Base-by-base conservation (phyloP, 2,888 invertebrate species). In the Tiliacea aurago region DNA sequence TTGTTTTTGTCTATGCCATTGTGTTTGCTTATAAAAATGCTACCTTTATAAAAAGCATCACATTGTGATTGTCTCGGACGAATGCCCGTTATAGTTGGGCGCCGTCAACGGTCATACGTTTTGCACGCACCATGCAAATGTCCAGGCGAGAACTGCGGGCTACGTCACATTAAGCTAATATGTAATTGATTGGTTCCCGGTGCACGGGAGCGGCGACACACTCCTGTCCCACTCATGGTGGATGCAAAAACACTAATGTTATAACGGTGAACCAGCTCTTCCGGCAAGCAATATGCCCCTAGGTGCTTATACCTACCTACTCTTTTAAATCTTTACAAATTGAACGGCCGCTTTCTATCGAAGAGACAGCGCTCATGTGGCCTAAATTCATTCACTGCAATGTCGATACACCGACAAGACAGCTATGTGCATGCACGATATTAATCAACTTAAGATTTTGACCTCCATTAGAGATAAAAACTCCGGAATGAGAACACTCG, bases 81-180 rank as follows among this genome's bases (percentile, higher is more conserved):
- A 84, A 85, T 81, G 84, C 80, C 93, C 93, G 92, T 94, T 93
- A 92, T 86, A 87, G 88, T 79, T 87, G 82, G 88, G 85, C 87
- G 88, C 88, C 88, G 87, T 90, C 88, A 86, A 88, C 87, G 84
- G 88, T 88, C 86, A 84, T 84, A 85, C 88, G 85, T 91, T 85
- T 90, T 90, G 90, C 88, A 88, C 88, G 88, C 86, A 92, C 91
- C 91, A 91, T 93, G 93, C 93, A 94, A 94, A 94, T 93, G 91
- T 89, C 89, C 88, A 87, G 88, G 87, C 88, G 91, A 87, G 90
- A 90, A 90, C 91, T 89, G 88, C 88, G 85, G 89, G 88, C 91
- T 92, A 89, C 93, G 92, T 93, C 91, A 93, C 94, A 95, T 95
- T 95, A 95, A 94, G 94, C 94, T 96, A 96, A 96, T 96, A 95